Evolutionary conservation across 2,113 vertebrate genomes (phyloP), one percentile per base, ranked within the genome.

Genomic region (Lipophrys pholis): DNA sequence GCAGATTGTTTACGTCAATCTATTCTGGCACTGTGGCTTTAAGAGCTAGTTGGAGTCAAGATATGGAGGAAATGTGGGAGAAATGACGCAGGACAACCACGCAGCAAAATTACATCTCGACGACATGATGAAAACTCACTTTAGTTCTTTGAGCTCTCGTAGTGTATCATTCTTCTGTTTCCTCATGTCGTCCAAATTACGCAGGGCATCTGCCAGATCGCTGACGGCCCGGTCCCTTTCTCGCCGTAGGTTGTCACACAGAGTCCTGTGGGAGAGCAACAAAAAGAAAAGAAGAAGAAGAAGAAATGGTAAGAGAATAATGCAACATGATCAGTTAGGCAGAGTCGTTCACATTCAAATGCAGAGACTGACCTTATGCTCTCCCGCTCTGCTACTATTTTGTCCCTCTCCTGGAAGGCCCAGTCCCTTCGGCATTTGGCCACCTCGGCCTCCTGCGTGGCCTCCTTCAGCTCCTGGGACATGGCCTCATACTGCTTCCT

Each of bases 381-480:
- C 87, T 99, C 97, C 59, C 97, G 93, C 90, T 99, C 97, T 0
- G 97, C 97, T 85, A 99, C 97, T 4, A 99, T 99, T 86, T 99
- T 99, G 92, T 99, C 97, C 48, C 97, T 92, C 84, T 99, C 97
- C 81, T 99, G 97, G 78, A 99, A 99, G 78, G 97, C 97, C 97
- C 97, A 99, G 78, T 99, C 97, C 64, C 97, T 90, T 71, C 97
- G 94, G 86, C 97, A 98, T 83, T 99, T 99, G 83, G 97, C 97
- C 83, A 99, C 97, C 78, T 99, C 97, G 0, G 96, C 96, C 91
- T 99, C 97, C 91, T 99, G 97, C 1, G 95, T 93, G 49, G 96
- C 96, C 90, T 99, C 97, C 92, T 97, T 99, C 60, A 99, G 92
- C 71, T 99, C 97, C 89, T 97, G 97, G 60, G 96, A 96, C 95